A percentile compares a stretch with the other conserved stretches of the same genome.
Conservation (phyloP, 1,140 invertebrate genomes). For the Drosophila serrata region DNA sequence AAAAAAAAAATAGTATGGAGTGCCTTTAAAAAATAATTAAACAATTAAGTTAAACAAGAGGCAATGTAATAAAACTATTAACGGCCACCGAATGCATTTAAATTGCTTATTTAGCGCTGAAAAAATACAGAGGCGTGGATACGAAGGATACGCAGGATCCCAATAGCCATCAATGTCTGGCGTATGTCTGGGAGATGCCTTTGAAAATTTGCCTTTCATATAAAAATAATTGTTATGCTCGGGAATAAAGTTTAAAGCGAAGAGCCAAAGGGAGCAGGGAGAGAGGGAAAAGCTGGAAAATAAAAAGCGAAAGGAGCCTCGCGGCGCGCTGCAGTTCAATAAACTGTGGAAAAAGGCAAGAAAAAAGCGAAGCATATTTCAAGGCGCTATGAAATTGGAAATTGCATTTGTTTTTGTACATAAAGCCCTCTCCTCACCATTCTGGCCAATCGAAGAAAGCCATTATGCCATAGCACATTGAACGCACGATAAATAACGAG, state of each 20-base stretch:
- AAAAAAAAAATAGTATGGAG: slow-evolving; percentile 1
- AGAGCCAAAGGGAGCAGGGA: not conserved
- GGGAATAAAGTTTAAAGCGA: slow-evolving; percentile 51
- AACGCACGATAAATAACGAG: slow-evolving; percentile 69
- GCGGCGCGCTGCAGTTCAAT: slow-evolving; percentile 66
- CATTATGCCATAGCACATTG: slow-evolving; percentile 74
- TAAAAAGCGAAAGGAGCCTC: slow-evolving; percentile 30
- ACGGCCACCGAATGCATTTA: slow-evolving; percentile 73
- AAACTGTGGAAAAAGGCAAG: slow-evolving; percentile 53
- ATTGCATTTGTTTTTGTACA: slow-evolving; percentile 66
- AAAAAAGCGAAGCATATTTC: slow-evolving; percentile 65
- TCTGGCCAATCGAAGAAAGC: slow-evolving; percentile 73
- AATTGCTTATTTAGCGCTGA: slow-evolving; percentile 68
- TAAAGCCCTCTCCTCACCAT: slow-evolving; percentile 23
- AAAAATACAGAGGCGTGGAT: slow-evolving; percentile 28
- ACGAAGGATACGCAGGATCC: slow-evolving; percentile 20
- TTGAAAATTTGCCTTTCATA: slow-evolving; percentile 56
- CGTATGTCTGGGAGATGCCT: slow-evolving; percentile 46
- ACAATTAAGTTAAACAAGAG: slow-evolving; percentile 68
- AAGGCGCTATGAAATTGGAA: slow-evolving; percentile 50
- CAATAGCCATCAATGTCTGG: slow-evolving; percentile 57
- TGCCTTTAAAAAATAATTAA: slow-evolving; percentile 74
- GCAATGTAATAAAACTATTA: slow-evolving; percentile 76
- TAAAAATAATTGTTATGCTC: slow-evolving; percentile 52
- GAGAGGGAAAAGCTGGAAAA: not conserved